These are phyloP conservation scores for Heliconius ismenius DNA, from an alignment of 2,888 invertebrate species.

Conservation along the genomic window DNA sequence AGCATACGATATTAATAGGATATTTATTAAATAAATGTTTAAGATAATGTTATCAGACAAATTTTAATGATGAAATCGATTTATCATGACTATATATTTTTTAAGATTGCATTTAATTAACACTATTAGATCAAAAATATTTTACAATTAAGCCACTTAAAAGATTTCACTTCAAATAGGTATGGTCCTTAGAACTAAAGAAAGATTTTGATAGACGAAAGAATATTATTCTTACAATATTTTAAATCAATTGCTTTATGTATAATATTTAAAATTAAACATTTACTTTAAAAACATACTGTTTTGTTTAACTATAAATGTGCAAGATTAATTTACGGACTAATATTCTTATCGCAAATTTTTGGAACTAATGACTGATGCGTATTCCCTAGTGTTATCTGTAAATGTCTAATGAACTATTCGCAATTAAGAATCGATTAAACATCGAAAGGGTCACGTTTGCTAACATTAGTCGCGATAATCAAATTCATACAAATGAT, in stretches of 20 bases:
- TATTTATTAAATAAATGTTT: constrained; percentile 20
- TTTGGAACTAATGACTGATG: constrained; percentile 57
- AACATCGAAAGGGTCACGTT: constrained; percentile 69
- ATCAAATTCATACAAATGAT: constrained; percentile 44
- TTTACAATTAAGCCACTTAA: too few relatives aligned
- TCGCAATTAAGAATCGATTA: constrained; percentile 81
- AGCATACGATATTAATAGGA: constrained; percentile 10
- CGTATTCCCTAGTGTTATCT: constrained; percentile 71
- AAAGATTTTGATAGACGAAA: too few relatives aligned
- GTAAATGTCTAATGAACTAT: constrained; percentile 67
- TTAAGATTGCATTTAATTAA: constrained; percentile 1
- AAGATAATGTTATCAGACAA: constrained; percentile 33
- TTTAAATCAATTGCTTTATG: background rate
- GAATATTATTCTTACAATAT: background rate
- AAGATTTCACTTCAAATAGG: background rate
- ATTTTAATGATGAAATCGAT: constrained; percentile 35
- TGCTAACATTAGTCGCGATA: constrained; percentile 66
- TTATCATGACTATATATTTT: constrained; percentile 16
- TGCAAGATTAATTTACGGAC: constrained; percentile 37
- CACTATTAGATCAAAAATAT: too few relatives aligned
- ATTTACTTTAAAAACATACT: background rate
- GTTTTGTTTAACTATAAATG: constrained; percentile 20
- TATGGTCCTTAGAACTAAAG: background rate
- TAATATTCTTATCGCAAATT: constrained; percentile 61
- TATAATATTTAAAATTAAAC: background rate